These are phyloP conservation scores for Drosophila suboccidentalis DNA, from an alignment of 2,888 invertebrate genomes.

Conservation along the genomic window DNA sequence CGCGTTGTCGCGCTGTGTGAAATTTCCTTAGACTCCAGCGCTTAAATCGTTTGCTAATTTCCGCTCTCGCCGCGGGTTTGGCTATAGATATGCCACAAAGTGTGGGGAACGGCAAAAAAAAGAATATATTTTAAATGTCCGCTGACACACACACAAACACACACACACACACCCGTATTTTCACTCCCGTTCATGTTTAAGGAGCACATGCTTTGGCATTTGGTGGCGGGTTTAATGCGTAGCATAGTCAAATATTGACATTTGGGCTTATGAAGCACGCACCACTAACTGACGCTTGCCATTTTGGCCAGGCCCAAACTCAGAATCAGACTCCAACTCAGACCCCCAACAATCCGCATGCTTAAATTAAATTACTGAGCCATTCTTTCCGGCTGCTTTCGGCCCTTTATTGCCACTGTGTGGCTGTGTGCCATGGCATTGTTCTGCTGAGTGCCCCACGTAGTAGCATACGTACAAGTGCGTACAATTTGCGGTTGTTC, in stretches of 20 bases:
- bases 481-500: slow-evolving; percentile 60
- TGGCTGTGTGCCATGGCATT: slow-evolving; percentile 41
- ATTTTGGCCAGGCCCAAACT: slow-evolving; percentile 24
- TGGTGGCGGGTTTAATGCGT: slow-evolving; percentile 58
- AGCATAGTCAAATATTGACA: slow-evolving; percentile 79
- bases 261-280: slow-evolving; percentile 76
- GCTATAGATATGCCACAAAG: slow-evolving; percentile 43
- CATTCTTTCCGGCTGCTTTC: slow-evolving; percentile 74
- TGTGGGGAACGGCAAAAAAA: slow-evolving; percentile 11
- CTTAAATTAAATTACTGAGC: slow-evolving; percentile 79
- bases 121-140: slow-evolving; percentile 61
- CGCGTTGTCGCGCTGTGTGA: slow-evolving; percentile 35
- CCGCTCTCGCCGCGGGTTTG: slow-evolving; percentile 65
- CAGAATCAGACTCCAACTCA: background rate
- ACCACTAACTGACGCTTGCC: slow-evolving; percentile 65
- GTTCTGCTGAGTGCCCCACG: slow-evolving; percentile 63
- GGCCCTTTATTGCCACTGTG: slow-evolving; percentile 40
- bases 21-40: slow-evolving; percentile 11
- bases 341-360: slow-evolving; percentile 43
- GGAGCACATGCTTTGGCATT: slow-evolving; percentile 66
- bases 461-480: slow-evolving; percentile 45
- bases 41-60: slow-evolving; percentile 80
- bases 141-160: slow-evolving; percentile 22
- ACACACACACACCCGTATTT: slow-evolving; percentile 10
- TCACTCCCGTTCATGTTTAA: background rate